Evolutionary conservation across 2,113 vertebrate species (phyloP).

Genomic region (Eurypyga helias): DNA sequence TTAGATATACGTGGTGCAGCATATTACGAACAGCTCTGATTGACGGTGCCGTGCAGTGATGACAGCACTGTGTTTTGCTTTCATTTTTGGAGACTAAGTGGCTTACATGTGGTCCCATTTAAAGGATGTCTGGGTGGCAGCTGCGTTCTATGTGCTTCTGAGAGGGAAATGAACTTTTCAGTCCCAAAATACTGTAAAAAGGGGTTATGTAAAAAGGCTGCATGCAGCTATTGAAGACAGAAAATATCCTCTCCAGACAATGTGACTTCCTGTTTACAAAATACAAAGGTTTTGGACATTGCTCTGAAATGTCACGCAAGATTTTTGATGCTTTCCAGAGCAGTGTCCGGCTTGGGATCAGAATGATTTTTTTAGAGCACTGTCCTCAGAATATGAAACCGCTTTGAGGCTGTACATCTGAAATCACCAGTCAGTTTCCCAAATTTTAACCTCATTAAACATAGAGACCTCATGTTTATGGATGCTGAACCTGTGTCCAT

Average conservation of each 20-base stretch:
- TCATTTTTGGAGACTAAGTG: constrained; percentile 70
- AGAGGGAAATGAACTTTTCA: constrained; percentile 61
- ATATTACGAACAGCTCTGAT: constrained; percentile 18
- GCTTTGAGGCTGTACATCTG: not conserved
- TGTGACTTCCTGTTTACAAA: constrained; percentile 57
- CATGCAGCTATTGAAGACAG: not conserved
- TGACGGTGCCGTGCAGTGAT: constrained; percentile 68
- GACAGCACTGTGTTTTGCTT: constrained; percentile 71
- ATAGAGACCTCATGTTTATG: not conserved
- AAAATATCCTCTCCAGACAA: constrained; percentile 37
- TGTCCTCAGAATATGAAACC: not conserved
- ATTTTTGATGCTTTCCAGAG: constrained; percentile 19
- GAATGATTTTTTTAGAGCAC: not conserved
- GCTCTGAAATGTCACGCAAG: not conserved
- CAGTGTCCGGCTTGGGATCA: not conserved
- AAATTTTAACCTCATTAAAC: not conserved
- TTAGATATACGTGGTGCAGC: not conserved
- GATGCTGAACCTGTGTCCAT: not conserved
- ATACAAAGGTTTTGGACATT: not conserved
- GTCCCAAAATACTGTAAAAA: constrained; percentile 10
- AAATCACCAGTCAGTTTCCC: not conserved
- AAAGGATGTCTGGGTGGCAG: constrained; percentile 66
- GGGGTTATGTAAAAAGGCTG: constrained; percentile 18
- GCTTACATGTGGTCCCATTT: constrained; percentile 70
- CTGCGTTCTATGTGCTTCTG: constrained; percentile 42